These are phyloP conservation scores for Mantis religiosa DNA, from an alignment of 2,888 invertebrate genomes.

Conservation along the genomic window DNA sequence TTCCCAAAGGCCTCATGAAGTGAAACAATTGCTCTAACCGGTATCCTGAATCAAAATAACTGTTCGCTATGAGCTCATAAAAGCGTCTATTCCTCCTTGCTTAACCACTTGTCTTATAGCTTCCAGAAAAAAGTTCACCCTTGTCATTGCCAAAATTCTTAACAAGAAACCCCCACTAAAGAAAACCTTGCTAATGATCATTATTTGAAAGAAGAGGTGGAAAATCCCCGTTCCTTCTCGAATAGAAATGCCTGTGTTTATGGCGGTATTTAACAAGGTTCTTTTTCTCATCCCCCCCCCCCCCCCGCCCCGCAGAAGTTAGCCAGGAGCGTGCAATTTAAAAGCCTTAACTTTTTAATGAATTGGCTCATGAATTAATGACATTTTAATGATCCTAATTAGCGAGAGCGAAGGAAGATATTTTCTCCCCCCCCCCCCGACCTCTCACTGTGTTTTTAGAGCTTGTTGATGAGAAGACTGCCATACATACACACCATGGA, in stretches of 20 bases:
- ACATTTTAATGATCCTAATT: constrained; percentile 25
- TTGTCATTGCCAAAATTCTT: neutral
- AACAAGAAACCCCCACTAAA: neutral
- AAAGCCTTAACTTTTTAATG: constrained; percentile 13
- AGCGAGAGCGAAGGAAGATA: neutral
- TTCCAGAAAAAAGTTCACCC: neutral
- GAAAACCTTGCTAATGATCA: neutral
- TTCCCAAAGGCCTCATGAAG: no score
- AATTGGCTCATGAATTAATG: constrained; percentile 21
- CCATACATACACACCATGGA: neutral
- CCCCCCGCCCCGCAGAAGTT: neutral
- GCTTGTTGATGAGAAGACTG: neutral
- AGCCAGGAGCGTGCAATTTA: constrained; percentile 1
- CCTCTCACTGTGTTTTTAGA: neutral
- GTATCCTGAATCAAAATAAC: neutral
- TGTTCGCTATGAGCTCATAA: neutral
- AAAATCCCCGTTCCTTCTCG: neutral
- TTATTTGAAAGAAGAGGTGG: neutral
- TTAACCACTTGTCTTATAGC: neutral
- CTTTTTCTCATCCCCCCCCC: neutral
- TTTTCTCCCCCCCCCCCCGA: neutral
- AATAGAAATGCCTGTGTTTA: neutral
- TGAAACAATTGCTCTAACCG: no score
- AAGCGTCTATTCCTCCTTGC: neutral
- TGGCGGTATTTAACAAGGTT: neutral